These are phyloP conservation scores for Nyctibius grandis DNA, from an alignment of 2,797 vertebrate genomes.

Conservation along the genomic window DNA sequence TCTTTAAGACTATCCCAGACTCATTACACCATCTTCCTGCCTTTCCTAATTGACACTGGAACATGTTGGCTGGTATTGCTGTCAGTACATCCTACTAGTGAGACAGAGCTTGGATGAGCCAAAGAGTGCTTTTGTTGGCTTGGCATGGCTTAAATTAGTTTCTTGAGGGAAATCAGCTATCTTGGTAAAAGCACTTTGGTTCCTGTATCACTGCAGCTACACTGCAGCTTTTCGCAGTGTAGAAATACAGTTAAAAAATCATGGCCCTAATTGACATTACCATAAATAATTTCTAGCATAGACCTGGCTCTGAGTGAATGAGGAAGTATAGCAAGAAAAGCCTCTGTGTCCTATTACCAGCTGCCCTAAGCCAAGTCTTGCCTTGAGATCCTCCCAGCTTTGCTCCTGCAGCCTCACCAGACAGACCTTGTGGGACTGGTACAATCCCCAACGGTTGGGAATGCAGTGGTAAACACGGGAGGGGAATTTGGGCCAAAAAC, in stretches of 20 bases:
- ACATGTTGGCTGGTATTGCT: conserved; percentile 12
- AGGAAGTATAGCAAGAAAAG: conserved; percentile 19
- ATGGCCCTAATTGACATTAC: conserved; percentile 64
- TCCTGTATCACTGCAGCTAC: conserved; percentile 46
- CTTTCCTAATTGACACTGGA: conserved; percentile 34
- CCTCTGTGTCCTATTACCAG: background rate
- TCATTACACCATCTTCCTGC: background rate
- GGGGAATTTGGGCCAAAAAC: background rate
- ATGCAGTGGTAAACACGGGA: background rate
- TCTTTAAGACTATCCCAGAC: background rate
- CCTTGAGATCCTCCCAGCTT: background rate
- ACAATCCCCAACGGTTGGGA: background rate
- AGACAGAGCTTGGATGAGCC: conserved; percentile 31
- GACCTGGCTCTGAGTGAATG: conserved; percentile 47
- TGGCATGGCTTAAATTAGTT: conserved; percentile 57
- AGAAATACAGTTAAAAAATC: conserved; percentile 67
- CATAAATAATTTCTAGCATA: conserved; percentile 62
- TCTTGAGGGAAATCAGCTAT: conserved; percentile 63
- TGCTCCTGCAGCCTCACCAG: background rate
- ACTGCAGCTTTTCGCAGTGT: conserved; percentile 3
- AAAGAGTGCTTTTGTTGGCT: conserved; percentile 58
- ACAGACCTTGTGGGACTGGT: background rate
- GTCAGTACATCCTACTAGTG: conserved; percentile 11
- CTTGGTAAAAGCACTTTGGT: conserved; percentile 65
- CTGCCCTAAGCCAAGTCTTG: background rate